Evolutionary conservation across 2,113 vertebrate genomes (phyloP).

Genomic region (Tetrax tetrax): DNA sequence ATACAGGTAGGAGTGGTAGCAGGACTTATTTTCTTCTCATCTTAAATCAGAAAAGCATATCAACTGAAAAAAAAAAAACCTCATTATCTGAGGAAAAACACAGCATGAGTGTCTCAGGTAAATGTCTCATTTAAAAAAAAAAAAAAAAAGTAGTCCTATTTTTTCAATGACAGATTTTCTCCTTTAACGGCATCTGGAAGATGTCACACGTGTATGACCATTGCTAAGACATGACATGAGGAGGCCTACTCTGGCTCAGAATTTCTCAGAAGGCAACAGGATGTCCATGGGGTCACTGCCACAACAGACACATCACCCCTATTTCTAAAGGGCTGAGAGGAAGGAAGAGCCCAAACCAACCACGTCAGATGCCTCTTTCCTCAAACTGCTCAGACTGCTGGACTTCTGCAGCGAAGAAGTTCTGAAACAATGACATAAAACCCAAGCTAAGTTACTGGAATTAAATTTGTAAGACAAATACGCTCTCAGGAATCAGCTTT

Average conservation of each 20-base stretch:
- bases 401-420: slow-evolving; percentile 73
- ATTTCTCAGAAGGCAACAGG: background rate
- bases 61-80: background rate
- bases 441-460: background rate
- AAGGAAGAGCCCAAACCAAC: slow-evolving; percentile 66
- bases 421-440: slow-evolving; percentile 71
- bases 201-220: background rate
- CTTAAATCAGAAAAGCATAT: background rate
- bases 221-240: background rate
- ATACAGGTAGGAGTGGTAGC: background rate
- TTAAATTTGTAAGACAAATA: background rate
- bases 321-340: background rate
- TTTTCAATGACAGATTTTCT: background rate
- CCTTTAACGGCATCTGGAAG: background rate
- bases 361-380: slow-evolving; percentile 77
- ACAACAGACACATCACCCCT: background rate
- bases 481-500: background rate
- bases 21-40: background rate
- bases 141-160: background rate
- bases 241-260: background rate
- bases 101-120: background rate
- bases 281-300: background rate
- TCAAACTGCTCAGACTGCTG: slow-evolving; percentile 81
- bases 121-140: background rate
- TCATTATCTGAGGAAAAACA: background rate